Evolutionary conservation across 2,113 vertebrate genomes (phyloP).

Genomic region (Rhynchopsitta pachyrhyncha): DNA sequence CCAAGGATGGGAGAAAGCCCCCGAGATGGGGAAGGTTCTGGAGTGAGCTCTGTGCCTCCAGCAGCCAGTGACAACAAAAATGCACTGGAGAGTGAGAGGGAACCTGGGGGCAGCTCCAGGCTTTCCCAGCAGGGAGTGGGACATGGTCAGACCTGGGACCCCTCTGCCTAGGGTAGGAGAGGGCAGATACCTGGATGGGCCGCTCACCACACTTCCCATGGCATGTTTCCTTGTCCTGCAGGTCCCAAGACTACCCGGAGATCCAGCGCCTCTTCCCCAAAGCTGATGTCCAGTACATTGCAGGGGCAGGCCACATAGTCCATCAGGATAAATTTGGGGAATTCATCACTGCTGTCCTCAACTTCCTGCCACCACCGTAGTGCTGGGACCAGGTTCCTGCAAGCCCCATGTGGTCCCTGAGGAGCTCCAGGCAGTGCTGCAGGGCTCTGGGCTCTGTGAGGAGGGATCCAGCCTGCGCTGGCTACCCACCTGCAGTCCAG

Average conservation of each 20-base stretch:
- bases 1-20: neutral
- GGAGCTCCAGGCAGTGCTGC: neutral
- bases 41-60: neutral
- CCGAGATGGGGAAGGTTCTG: accelerated
- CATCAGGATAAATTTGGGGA: constrained; percentile 89
- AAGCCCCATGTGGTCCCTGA: neutral
- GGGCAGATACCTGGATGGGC: neutral
- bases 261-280: constrained; percentile 87
- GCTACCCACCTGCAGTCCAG: neutral
- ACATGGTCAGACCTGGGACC: neutral
- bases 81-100: accelerated
- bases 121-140: neutral
- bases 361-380: constrained; percentile 75
- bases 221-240: constrained; percentile 20
- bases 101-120: neutral
- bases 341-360: constrained; percentile 84
- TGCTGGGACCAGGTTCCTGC: neutral
- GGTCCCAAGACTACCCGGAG: constrained; percentile 84
- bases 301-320: constrained; percentile 89
- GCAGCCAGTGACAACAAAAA: accelerated
- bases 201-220: neutral
- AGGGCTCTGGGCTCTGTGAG: neutral
- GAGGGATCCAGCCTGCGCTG: neutral
- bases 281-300: constrained; percentile 83
- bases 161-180: neutral